Evolutionary conservation across 2,888 invertebrate species (phyloP), one percentile per base, ranked within the genome.

Genomic region (Oasisia sp.): DNA sequence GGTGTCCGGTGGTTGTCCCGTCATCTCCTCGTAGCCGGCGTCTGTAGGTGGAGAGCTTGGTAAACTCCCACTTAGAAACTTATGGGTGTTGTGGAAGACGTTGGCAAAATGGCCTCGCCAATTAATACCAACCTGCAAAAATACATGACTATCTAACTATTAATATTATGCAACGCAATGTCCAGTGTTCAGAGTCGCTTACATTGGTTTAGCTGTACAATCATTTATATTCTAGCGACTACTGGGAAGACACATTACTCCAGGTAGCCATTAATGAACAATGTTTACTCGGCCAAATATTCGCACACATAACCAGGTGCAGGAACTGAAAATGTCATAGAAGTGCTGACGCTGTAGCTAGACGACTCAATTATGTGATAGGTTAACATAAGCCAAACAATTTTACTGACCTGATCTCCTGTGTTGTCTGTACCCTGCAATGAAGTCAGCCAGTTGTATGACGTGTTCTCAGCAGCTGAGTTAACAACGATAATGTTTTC

Each of bases 401-500:
- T 74, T 14, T 74, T 74, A 74, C 74, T 74, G 27, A 19, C 74
- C 74, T 74, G 74, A 74, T 27, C 74, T n/a, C 74, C 74, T 74
- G 74, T 19, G 27, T 74, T 74, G 74, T 19, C 27, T 14, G 74
- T 7, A 74, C 27, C 27, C 32, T 92, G 44, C 50, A 92, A 32
- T n/a, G 32, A 32, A n/a, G 92, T 92, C 9, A 89, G n/a, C 92
- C 92, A 92, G 4, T 27, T 32, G 50, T 92, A 50, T 11, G 92
- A 92, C 14, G 92, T 92, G 90, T 92, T 92, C 32, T 38, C 44
- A 0, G 92, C 92, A 27, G 92, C 92, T 89, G 92, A 92, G 38
- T 32, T 92, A 7, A 92, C 92, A n/a, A 89, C 89, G 12, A 91
- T 4, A 14, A 14, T 32, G 12, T 89, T 74, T n/a, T 32, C 32